Percentiles rank a stretch among this genome's conserved stretches.
phyloP scores from a whole-genome alignment of 2,888 invertebrate genomes.

The Hybos culiciformis region DNA sequence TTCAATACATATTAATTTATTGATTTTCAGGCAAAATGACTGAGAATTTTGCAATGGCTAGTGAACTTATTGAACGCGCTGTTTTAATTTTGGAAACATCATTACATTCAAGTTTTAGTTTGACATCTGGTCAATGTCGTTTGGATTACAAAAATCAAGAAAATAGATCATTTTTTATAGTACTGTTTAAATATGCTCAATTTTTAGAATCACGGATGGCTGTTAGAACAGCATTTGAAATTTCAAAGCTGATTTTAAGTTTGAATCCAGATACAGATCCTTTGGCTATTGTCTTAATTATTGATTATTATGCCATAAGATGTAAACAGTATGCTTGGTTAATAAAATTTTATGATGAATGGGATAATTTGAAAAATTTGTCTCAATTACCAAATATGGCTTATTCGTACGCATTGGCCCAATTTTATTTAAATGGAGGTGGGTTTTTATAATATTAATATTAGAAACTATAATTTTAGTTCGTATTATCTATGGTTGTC shows the following conservation, averaged over 20 bases:
- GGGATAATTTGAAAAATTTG: conserved; percentile 50
- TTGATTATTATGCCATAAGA: conserved; percentile 73
- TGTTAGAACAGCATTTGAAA: conserved; percentile 74
- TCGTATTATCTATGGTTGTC: too few relatives aligned
- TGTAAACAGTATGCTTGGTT: conserved; percentile 62
- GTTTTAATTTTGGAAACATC: conserved; percentile 62
- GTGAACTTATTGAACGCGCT: conserved; percentile 65
- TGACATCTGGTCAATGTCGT: conserved; percentile 57
- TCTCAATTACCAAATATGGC: conserved; percentile 78
- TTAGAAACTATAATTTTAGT: conserved; percentile 1
- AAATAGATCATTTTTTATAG: conserved; percentile 67
- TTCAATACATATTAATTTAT: not conserved
- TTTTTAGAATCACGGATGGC: conserved; percentile 69
- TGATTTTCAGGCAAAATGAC: conserved; percentile 38
- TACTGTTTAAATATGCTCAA: conserved; percentile 65
- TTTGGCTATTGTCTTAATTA: conserved; percentile 56
- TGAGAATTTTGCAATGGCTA: conserved; percentile 65
- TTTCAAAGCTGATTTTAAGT: conserved; percentile 68
- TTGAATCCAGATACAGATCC: conserved; percentile 65
- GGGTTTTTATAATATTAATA: conserved; percentile 7
- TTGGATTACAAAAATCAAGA: conserved; percentile 67
- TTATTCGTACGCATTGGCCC: conserved; percentile 63
- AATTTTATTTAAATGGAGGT: conserved; percentile 44
- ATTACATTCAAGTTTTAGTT: conserved; percentile 66
- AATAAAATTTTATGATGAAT: conserved; percentile 42